A percentile compares a stretch with the other conserved stretches of the same genome.
These are phyloP conservation scores for Penaeus japonicus DNA, from an alignment of 1,140 invertebrate genomes.

Conservation along the genomic window DNA sequence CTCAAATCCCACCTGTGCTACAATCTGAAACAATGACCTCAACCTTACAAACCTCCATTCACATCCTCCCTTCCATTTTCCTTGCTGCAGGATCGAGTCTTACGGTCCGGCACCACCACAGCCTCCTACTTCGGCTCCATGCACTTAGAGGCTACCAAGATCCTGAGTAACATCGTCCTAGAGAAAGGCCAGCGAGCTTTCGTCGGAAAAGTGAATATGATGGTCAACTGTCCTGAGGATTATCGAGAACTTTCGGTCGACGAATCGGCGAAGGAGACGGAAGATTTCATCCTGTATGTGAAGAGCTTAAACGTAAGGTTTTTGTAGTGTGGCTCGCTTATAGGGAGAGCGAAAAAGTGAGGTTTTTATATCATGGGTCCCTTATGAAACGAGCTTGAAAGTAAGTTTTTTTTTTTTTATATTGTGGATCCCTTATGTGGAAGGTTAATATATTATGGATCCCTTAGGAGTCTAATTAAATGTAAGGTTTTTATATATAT, in stretches of 20 bases:
- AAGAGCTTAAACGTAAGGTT: slow-evolving; percentile 25
- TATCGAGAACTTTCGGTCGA: slow-evolving; percentile 49
- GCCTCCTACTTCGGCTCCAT: slow-evolving; percentile 87
- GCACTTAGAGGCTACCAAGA: slow-evolving; percentile 74
- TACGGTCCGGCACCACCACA: slow-evolving; percentile 80
- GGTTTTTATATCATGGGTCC: too few species aligned
- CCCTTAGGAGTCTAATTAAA: too few species aligned
- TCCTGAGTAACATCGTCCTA: slow-evolving; percentile 73
- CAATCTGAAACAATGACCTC: too few species aligned
- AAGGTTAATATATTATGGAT: too few species aligned
- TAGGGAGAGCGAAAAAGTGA: too few species aligned
- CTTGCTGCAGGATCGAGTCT: slow-evolving; percentile 71
- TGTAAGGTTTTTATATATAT: too few species aligned
- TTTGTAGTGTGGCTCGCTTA: background rate
- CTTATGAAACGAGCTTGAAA: too few species aligned
- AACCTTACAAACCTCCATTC: too few species aligned
- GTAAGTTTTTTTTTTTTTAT: too few species aligned
- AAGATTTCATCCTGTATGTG: slow-evolving; percentile 60
- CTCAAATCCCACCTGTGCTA: too few species aligned
- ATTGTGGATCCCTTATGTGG: too few species aligned
- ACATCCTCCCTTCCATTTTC: too few species aligned
- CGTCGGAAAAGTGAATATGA: slow-evolving; percentile 64
- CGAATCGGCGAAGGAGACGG: slow-evolving; percentile 70
- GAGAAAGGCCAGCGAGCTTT: slow-evolving; percentile 80
- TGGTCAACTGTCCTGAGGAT: slow-evolving; percentile 21